phyloP scores from a whole-genome alignment of 2,797 vertebrate species.

The Anguilla pacifica region DNA sequence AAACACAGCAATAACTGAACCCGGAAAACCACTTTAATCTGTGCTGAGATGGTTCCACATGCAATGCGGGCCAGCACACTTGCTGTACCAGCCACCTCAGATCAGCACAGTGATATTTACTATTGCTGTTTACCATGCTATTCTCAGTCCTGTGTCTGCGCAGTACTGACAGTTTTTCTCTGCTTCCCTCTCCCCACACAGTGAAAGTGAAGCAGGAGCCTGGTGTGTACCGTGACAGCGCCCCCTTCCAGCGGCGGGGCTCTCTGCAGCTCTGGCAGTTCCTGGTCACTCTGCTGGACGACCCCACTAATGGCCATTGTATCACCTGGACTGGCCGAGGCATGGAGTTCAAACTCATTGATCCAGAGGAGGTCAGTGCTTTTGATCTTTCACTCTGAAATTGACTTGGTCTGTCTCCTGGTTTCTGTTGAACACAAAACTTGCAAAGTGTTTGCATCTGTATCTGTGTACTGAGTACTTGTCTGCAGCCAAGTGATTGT shows the following conservation, averaged over 20 bases:
- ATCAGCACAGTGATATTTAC: not conserved
- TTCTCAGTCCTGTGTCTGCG: not conserved
- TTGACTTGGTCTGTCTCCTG: not conserved
- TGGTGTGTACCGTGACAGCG: conserved; percentile 77
- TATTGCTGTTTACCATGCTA: not conserved
- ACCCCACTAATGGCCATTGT: conserved; percentile 87
- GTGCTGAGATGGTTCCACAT: not conserved
- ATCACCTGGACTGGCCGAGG: conserved; percentile 93
- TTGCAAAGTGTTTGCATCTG: not conserved
- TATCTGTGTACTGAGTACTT: not conserved
- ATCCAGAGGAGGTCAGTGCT: conserved; percentile 86
- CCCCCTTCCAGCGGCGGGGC: conserved; percentile 89
- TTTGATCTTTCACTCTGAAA: not conserved
- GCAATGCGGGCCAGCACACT: not conserved
- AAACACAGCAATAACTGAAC: not conserved
- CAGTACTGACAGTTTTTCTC: not conserved
- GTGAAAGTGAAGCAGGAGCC: conserved; percentile 50
- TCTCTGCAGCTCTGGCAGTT: conserved; percentile 97
- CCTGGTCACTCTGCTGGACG: conserved; percentile 89
- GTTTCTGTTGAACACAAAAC: not conserved
- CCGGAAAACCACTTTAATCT: not conserved
- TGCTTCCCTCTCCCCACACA: conserved; percentile 2
- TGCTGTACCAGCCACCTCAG: not conserved
- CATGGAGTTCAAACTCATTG: conserved; percentile 95
- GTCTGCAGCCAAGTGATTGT: not conserved